These are phyloP conservation scores for Pristionchus entomophagus DNA, from an alignment of 2,888 invertebrate genomes.

Conservation along the genomic window DNA sequence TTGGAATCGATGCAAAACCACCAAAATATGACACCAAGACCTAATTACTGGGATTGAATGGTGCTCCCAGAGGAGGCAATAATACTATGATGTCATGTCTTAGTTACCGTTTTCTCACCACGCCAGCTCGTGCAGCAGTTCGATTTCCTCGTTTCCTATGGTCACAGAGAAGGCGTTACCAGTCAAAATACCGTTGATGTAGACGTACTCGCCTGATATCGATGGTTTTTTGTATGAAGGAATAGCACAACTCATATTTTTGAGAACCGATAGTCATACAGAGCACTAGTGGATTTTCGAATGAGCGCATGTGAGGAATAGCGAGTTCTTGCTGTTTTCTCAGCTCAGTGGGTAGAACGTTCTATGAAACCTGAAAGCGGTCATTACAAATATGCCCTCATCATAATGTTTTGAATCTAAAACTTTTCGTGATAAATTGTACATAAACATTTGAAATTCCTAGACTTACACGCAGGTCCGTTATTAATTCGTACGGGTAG, in stretches of 20 bases:
- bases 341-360: neutral
- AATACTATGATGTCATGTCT: neutral
- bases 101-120: neutral
- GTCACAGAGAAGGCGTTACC: neutral
- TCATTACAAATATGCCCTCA: too few relatives aligned
- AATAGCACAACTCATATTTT: too few relatives aligned
- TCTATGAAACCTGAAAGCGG: neutral
- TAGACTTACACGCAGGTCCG: too few relatives aligned
- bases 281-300: neutral
- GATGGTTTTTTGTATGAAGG: neutral
- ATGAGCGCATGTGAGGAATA: neutral
- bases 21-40: too few relatives aligned
- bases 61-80: neutral
- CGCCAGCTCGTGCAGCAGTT: neutral
- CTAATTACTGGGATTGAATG: neutral
- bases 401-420: too few relatives aligned
- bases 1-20: too few relatives aligned
- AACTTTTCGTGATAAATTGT: too few relatives aligned
- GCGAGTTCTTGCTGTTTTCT: neutral
- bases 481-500: too few relatives aligned
- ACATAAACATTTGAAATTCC: too few relatives aligned
- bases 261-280: too few relatives aligned
- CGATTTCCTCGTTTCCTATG: neutral
- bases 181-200: neutral
- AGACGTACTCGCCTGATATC: neutral